Base-by-base conservation (phyloP, 2,797 vertebrate genomes). In the Hapalemur alaotrensis region DNA sequence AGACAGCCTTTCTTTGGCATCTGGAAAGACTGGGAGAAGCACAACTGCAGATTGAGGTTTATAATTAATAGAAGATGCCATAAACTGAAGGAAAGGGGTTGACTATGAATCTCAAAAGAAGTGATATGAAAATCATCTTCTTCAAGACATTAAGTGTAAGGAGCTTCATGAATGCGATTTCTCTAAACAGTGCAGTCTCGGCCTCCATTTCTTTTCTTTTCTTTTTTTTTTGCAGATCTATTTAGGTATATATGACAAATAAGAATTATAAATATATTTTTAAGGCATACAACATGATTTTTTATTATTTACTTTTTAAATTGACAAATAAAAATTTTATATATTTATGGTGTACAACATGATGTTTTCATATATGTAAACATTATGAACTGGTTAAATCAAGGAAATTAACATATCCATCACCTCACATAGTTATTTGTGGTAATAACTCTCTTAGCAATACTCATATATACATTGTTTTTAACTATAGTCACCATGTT, bases 11-110 rank as follows among this genome's bases (percentile, higher is more conserved):
- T 80, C 80, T 73, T 75, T 86, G 57, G 41, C 70, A 81, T 65
- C 76, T 80, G 75, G 50, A 84, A 90, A 84, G 80, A 70, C 61
- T 75, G n/a, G 23, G 38, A 65, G 41, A 86, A 70, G 32, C 5
- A 67, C 48, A 93, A 63, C 67, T 80, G 32, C 41, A 54, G 41
- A 67, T 12, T 67, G 57, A 81, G 72, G 28, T 41, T 86, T 73
- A 69, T 75, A 75, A 86, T 67, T 75, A 90, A 90, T 43, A 17
- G 41, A 85, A 73, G n/a, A 54, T 38, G 67, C 48, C 48, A 75
- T 69, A 90, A 95, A 79, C n/a, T 57, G 32, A 95, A 89, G 7
- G 20, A 89, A 89, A 93, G 72, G 32, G 15, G 35, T 83, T 70
- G 79, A 93, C 6, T 73, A 46, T 54, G 65, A 89, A 79, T 25